Evolutionary conservation across 2,113 vertebrate species (phyloP), one percentile per base, ranked within the genome.

Genomic region (Ciconia stormi): DNA sequence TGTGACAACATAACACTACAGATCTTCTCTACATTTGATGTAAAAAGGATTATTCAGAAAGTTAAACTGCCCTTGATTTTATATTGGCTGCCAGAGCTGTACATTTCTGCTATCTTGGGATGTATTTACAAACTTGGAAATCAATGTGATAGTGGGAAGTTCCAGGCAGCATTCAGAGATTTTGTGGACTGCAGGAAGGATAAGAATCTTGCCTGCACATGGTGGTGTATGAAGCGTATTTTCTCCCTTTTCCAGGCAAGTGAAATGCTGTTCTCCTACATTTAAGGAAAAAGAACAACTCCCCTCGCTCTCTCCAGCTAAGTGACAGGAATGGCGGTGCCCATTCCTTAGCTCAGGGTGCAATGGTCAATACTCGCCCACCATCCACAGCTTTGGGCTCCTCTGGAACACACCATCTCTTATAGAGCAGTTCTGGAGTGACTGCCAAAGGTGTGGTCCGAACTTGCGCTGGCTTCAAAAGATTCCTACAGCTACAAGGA

Each of bases 361-460:
- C 58, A 73, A 27, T 8, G 14, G 19, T 61, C 65, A 65, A 1
- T 47, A 85, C 74, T 79, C 46, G 20, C 59, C 42, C 21, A 40
- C 25, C 15, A 34, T 8, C 16, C 44, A 50, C 16, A 71, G 66
- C 32, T 55, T 65, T 19, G 9, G 1, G 47, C 1, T 1, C 27
- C 83, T 58, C 63, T 38, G 30, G 46, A 32, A 36, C 18, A 47
- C 62, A 14, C 8, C 0, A 53, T 63, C 14, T 62, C 49, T 40
- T 20, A 46, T 2, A 72, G 40, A 87, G n/a, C 32, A 32, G 49
- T 47, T 65, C 59, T 44, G n/a, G 13, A 76, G 26, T 36, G 78
- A 67, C 20, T 23, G 13, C 40, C 46, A 49, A 36, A 36, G 9
- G 36, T 0, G 0, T 1, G 1, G 62, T 49, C 36, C 16, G 4